A percentile compares a stretch with the other conserved stretches of the same genome.
Conservation (phyloP, 2,888 invertebrate species). For the Doris montereyensis region DNA sequence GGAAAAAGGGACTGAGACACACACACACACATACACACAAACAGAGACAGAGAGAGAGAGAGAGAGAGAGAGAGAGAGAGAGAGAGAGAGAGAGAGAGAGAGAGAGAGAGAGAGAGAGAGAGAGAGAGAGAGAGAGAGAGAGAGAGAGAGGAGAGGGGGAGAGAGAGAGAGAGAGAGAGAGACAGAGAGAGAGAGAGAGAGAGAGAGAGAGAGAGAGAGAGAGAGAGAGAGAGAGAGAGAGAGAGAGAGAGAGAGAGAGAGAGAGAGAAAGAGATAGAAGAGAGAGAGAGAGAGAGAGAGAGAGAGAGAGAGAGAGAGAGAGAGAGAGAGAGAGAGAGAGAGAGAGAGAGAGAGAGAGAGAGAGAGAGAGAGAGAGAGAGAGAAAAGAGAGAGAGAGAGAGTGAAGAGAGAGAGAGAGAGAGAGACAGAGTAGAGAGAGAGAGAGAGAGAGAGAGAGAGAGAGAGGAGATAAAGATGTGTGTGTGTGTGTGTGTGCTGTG, state of each 20-base stretch:
- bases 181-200: neutral
- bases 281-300: neutral
- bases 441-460: no score
- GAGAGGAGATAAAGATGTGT: no score
- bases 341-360: neutral
- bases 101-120: neutral
- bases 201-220: neutral
- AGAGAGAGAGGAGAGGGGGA: neutral
- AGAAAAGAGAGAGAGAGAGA: no score
- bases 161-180: neutral
- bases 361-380: no score
- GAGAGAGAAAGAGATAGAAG: neutral
- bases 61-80: slow-evolving; percentile 15
- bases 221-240: neutral
- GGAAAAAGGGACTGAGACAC: neutral
- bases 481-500: no score
- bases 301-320: neutral
- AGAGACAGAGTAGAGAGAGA: no score
- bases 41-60: neutral
- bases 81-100: slow-evolving; percentile 18
- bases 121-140: slow-evolving; percentile 13
- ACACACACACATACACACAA: neutral
- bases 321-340: neutral
- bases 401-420: no score
- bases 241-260: slow-evolving; percentile 32